Percentiles rank a stretch among this genome's conserved stretches.
These are phyloP conservation scores for Philypnodon macrostomus DNA, from an alignment of 2,797 vertebrate species.

Conservation along the genomic window DNA sequence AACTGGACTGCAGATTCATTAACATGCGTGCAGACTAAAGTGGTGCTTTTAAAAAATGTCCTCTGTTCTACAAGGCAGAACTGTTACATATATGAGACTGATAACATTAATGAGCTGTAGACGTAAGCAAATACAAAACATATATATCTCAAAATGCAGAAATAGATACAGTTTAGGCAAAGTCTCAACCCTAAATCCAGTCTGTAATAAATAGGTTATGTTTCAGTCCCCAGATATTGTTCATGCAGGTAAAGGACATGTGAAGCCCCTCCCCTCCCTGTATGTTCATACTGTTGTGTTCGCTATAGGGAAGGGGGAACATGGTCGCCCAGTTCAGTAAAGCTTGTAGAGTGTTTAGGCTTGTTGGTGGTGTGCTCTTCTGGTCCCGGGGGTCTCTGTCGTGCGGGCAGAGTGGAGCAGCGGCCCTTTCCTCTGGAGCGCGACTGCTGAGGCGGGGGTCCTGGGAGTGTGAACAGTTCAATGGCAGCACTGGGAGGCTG, in stretches of 20 bases:
- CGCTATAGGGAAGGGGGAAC: constrained; percentile 61
- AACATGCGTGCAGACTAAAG: constrained; percentile 38
- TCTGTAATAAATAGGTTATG: constrained; percentile 20
- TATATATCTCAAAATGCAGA: constrained; percentile 20
- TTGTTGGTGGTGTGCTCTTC: constrained; percentile 41
- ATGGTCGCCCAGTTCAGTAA: constrained; percentile 60
- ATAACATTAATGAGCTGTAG: constrained; percentile 40
- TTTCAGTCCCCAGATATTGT: constrained; percentile 31
- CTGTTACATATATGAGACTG: constrained; percentile 45
- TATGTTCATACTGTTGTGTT: constrained; percentile 59
- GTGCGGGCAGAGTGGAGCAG: constrained; percentile 74
- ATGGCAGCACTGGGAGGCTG: too few relatives aligned
- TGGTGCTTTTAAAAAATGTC: constrained; percentile 27
- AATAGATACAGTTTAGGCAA: constrained; percentile 28
- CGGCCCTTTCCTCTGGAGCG: constrained; percentile 61
- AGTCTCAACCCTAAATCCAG: constrained; percentile 34
- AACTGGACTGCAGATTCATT: constrained; percentile 51
- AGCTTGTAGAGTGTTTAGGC: constrained; percentile 75
- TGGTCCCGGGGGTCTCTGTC: constrained; percentile 47
- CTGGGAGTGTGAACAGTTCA: too few relatives aligned
- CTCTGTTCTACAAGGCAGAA: constrained; percentile 50
- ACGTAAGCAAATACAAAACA: constrained; percentile 36
- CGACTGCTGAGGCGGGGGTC: too few relatives aligned
- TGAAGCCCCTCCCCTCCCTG: constrained; percentile 36
- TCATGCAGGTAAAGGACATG: constrained; percentile 19